Base-by-base conservation (phyloP, 2,888 invertebrate genomes). In the Conops quadrifasciatus region DNA sequence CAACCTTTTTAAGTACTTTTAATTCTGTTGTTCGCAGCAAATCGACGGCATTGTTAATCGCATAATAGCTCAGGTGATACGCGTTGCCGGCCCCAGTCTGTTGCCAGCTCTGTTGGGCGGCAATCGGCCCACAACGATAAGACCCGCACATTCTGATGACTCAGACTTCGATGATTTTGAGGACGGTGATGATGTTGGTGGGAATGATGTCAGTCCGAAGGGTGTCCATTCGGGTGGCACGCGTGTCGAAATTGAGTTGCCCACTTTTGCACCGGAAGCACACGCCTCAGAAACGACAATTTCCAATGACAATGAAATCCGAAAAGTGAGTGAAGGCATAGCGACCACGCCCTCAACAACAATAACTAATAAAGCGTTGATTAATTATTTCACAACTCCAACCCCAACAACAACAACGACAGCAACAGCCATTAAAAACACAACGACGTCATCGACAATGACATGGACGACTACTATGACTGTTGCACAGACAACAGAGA, bases 1-100 rank as follows among this genome's bases (percentile, higher is more conserved):
- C 36, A 36, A 36, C 36, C 36, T 36, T 51, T 53, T 51, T 59
- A 67, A 67, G 49, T n/a, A 30, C 67, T 59, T 67, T 59, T 28
- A 45, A 45, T 72, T 73, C 75, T 74, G 47, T 76, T 78, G 21
- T 77, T 36, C 36, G 69, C 84, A 85, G 85, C 83, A 85, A 85
- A 82, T 85, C 80, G 85, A 85, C 78, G 82, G 80, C 72, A 84
- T 84, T 78, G 85, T 85, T 72, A 85, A 85, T 80, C 83, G 83
- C 73, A 81, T 85, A 73, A 82, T 85, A 79, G 82, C 83, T 71
- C 85, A 85, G 85, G 88, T 94, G 81, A 91, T 94, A 86, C 90
- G 92, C 80, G 89, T 92, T 76, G 90, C 94, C 81, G 94, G 94
- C 58, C 91, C 94, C 19, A 88, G 91, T 77, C 87, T 94, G 76